Percentiles rank a stretch among this genome's conserved stretches.
phyloP scores from a whole-genome alignment of 2,888 invertebrate genomes.

The Conomelus anceps region DNA sequence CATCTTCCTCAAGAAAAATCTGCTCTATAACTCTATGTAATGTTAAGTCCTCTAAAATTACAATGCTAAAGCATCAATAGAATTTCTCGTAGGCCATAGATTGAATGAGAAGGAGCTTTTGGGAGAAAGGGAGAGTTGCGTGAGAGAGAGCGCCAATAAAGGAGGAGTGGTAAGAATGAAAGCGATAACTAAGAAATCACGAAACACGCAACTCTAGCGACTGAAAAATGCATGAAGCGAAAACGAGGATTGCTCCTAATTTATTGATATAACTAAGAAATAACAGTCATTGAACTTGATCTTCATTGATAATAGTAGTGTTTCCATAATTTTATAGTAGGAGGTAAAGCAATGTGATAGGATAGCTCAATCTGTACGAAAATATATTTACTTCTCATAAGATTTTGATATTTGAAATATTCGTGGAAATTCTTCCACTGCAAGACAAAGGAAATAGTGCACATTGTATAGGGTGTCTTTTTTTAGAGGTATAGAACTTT shows the following conservation, averaged over 20 bases:
- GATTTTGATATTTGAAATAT: no score
- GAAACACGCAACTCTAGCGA: background rate
- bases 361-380: background rate
- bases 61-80: no score
- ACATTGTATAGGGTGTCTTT: no score
- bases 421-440: no score
- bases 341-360: background rate
- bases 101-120: background rate
- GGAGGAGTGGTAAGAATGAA: background rate
- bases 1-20: no score
- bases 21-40: no score
- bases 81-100: background rate
- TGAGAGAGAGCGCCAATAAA: background rate
- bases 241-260: background rate
- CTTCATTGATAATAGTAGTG: background rate
- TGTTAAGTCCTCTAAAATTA: background rate
- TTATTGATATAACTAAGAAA: background rate
- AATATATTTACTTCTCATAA: background rate
- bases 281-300: background rate
- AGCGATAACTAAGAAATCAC: background rate
- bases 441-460: no score
- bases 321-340: background rate
- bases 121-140: background rate
- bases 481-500: no score
- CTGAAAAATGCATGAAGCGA: background rate